These are phyloP conservation scores for Proteles cristata DNA, from an alignment of 2,113 vertebrate species.

Conservation along the genomic window DNA sequence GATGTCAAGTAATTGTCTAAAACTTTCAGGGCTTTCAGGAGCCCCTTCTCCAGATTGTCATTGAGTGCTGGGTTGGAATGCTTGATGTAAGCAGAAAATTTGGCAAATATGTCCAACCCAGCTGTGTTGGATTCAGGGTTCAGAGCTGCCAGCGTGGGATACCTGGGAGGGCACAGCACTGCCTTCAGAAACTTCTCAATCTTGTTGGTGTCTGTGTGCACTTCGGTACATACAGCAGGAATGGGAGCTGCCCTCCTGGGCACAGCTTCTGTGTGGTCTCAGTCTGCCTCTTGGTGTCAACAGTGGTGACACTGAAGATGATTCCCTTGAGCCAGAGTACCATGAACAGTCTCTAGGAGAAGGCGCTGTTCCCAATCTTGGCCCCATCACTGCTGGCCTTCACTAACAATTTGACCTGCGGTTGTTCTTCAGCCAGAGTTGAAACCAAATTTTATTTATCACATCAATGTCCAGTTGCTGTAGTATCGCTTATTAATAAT, in stretches of 20 bases:
- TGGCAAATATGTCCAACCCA: conserved; percentile 93
- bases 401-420: too few relatives aligned
- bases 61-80: conserved; percentile 92
- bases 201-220: conserved; percentile 96
- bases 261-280: conserved; percentile 92
- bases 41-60: conserved; percentile 91
- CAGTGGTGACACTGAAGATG: conserved; percentile 33
- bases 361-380: conserved; percentile 95
- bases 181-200: conserved; percentile 96
- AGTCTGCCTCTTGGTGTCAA: conserved; percentile 90
- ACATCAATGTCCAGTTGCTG: neutral
- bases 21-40: conserved; percentile 92
- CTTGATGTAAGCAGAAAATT: conserved; percentile 95
- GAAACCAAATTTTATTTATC: neutral
- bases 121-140: conserved; percentile 95
- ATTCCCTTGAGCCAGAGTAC: conserved; percentile 95
- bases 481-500: neutral
- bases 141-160: conserved; percentile 90
- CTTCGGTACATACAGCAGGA: conserved; percentile 90
- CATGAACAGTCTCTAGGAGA: conserved; percentile 95
- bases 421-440: too few relatives aligned
- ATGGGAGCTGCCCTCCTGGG: conserved; percentile 93
- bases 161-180: conserved; percentile 91
- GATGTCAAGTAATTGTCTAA: conserved; percentile 90
- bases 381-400: conserved; percentile 94